Percentiles rank a stretch among this genome's conserved stretches.
These are phyloP conservation scores for Podabrus alpinus DNA, from an alignment of 2,888 invertebrate genomes.

Conservation along the genomic window DNA sequence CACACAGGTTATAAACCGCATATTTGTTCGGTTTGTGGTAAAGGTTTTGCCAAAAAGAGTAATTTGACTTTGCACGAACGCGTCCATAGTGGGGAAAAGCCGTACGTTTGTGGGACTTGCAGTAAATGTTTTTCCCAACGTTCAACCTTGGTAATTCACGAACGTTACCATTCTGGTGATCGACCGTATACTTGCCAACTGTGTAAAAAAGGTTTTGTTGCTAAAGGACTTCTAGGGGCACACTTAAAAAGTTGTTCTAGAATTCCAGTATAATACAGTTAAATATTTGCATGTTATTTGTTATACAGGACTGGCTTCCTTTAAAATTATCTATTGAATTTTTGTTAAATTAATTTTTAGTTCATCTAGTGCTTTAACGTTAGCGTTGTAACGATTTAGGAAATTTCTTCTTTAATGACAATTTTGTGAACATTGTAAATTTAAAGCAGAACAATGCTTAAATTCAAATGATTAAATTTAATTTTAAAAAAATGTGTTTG, in stretches of 20 bases:
- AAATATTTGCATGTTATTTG: not conserved
- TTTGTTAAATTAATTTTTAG: not conserved
- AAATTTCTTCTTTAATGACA: not conserved
- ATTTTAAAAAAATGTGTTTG: too few species aligned
- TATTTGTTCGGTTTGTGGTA: constrained; percentile 47
- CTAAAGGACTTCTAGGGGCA: constrained; percentile 61
- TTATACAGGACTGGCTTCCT: not conserved
- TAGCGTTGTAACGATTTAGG: not conserved
- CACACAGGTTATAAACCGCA: constrained; percentile 60
- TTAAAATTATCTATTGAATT: not conserved
- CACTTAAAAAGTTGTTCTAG: constrained; percentile 56
- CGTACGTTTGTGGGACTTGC: constrained; percentile 52
- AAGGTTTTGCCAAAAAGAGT: constrained; percentile 63
- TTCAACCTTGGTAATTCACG: constrained; percentile 64
- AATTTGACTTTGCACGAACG: constrained; percentile 63
- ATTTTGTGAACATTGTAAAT: not conserved
- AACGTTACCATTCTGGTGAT: constrained; percentile 62
- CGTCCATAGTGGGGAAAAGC: constrained; percentile 64
- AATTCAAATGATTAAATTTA: not conserved
- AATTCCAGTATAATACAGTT: not conserved
- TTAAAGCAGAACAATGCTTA: not conserved
- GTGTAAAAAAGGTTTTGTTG: constrained; percentile 62
- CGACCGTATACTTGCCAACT: constrained; percentile 59
- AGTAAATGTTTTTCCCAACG: constrained; percentile 62
- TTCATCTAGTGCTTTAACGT: not conserved